Evolutionary conservation across 2,113 vertebrate species (phyloP).

Genomic region (Nycticorax nycticorax): DNA sequence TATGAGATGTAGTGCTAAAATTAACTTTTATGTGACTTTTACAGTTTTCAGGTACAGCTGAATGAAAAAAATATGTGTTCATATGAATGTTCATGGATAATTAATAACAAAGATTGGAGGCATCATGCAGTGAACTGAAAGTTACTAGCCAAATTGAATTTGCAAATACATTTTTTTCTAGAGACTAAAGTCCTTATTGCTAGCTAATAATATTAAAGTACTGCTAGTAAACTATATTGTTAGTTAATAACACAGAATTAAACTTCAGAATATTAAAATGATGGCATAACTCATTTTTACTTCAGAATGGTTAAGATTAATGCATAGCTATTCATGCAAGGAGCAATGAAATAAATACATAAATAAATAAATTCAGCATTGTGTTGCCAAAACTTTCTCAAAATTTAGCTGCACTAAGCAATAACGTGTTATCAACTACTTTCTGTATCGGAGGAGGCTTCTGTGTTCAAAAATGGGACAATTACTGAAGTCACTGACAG

Average conservation of each 20-base stretch:
- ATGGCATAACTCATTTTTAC: not conserved
- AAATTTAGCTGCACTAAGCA: not conserved
- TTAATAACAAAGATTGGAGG: not conserved
- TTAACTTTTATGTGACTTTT: not conserved
- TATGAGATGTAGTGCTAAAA: not conserved
- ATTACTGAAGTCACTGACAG: not conserved
- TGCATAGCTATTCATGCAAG: not conserved
- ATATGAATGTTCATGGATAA: not conserved
- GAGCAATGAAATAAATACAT: not conserved
- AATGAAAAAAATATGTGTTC: not conserved
- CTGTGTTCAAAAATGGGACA: not conserved
- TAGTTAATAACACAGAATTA: not conserved
- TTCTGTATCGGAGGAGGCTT: not conserved
- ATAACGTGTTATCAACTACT: not conserved
- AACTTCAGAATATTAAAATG: not conserved
- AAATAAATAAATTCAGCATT: not conserved
- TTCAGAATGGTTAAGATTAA: not conserved
- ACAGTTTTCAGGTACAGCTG: not conserved
- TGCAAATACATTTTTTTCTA: not conserved
- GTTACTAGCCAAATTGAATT: not conserved
- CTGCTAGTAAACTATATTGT: not conserved
- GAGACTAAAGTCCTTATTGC: not conserved
- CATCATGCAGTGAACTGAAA: not conserved
- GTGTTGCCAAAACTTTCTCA: not conserved
- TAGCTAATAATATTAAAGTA: not conserved